These are phyloP conservation scores for Caretta caretta DNA, from an alignment of 2,113 vertebrate species.

Conservation along the genomic window DNA sequence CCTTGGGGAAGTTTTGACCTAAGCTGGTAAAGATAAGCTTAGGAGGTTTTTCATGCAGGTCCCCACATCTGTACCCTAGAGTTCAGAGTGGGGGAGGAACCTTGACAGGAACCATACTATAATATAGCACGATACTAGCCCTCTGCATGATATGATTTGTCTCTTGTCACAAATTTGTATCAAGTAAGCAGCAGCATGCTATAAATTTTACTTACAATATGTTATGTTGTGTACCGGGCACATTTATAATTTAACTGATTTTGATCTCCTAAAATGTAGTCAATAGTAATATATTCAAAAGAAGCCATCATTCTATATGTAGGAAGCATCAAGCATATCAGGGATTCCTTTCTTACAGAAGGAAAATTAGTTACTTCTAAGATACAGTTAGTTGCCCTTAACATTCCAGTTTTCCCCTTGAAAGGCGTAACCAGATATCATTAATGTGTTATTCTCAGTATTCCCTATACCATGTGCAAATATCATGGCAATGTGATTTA, in stretches of 20 bases:
- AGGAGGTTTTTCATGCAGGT: too few relatives aligned
- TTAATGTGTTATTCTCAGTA: not conserved
- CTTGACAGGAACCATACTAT: not conserved
- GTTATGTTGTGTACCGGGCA: constrained; percentile 15
- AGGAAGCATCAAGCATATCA: not conserved
- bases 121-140: not conserved
- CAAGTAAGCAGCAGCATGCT: not conserved
- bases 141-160: constrained; percentile 27
- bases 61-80: too few relatives aligned
- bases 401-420: not conserved
- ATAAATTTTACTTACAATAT: not conserved
- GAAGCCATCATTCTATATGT: not conserved
- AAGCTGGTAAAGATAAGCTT: too few relatives aligned
- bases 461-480: not conserved
- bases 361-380: not conserved
- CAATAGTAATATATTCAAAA: not conserved
- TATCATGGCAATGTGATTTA: constrained; percentile 12
- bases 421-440: not conserved
- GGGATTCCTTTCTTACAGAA: not conserved
- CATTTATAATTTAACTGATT: constrained; percentile 34
- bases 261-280: constrained; percentile 24
- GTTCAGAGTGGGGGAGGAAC: too few relatives aligned
- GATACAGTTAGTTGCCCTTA: not conserved
- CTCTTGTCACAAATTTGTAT: not conserved
- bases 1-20: too few relatives aligned